Evolutionary conservation across 2,888 invertebrate genomes (phyloP).

Genomic region (Deladenus siricidicola): DNA sequence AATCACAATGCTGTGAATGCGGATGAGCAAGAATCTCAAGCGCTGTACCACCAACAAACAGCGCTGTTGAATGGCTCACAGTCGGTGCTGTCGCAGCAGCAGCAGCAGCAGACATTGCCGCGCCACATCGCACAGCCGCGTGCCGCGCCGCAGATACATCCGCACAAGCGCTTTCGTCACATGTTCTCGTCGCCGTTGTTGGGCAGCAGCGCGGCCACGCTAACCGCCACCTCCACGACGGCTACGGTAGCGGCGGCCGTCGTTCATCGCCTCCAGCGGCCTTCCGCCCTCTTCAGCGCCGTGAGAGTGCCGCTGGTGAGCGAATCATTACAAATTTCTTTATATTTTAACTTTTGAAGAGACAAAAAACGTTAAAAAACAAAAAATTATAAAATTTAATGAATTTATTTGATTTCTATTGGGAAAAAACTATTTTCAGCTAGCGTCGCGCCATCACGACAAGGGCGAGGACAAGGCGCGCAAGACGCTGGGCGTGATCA

Average conservation of each 20-base stretch:
- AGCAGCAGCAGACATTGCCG: no score
- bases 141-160: not conserved
- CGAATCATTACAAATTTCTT: no score
- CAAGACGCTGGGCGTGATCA: constrained; percentile 92
- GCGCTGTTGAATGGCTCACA: no score
- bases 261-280: constrained; percentile 36
- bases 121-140: no score
- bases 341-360: no score
- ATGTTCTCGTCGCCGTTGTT: not conserved
- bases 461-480: constrained; percentile 84
- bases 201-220: not conserved
- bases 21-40: not conserved
- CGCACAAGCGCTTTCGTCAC: not conserved
- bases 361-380: no score
- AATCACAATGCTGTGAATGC: not conserved
- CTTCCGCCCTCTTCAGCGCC: constrained; percentile 38
- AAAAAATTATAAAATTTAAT: no score
- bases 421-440: constrained; percentile 3
- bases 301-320: constrained; percentile 36
- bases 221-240: not conserved
- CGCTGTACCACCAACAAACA: not conserved
- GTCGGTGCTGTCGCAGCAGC: no score
- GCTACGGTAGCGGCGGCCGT: not conserved
- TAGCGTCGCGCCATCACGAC: constrained; percentile 13
- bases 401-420: no score